Conservation (phyloP, 1,140 invertebrate genomes). For the Asobara japonica region DNA sequence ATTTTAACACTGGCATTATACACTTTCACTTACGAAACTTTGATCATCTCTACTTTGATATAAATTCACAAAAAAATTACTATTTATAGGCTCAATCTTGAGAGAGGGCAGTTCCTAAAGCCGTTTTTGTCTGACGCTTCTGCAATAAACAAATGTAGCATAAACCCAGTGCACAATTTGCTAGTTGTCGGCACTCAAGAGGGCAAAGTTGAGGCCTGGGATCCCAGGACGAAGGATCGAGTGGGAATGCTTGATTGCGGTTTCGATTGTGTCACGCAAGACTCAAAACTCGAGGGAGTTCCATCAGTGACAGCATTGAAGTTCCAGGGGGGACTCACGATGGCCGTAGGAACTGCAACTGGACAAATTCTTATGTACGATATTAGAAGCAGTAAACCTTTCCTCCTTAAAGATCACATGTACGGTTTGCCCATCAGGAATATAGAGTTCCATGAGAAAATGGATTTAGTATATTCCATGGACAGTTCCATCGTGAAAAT, state of each 20-base stretch:
- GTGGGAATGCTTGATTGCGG: constrained; percentile 89
- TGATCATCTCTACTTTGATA: too few species aligned
- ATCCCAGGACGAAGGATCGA: constrained; percentile 81
- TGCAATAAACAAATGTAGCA: constrained; percentile 85
- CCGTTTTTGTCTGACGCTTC: constrained; percentile 80
- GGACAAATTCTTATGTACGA: constrained; percentile 97
- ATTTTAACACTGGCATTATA: too few species aligned
- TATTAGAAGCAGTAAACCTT: constrained; percentile 89
- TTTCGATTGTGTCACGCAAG: constrained; percentile 73
- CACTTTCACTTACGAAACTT: too few species aligned
- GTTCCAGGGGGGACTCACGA: constrained; percentile 82
- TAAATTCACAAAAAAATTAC: too few species aligned
- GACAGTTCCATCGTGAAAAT: constrained; percentile 93
- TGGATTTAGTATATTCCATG: constrained; percentile 90
- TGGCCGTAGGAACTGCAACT: constrained; percentile 92
- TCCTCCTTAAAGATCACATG: constrained; percentile 93
- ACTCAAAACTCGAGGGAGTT: constrained; percentile 71
- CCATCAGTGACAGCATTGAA: constrained; percentile 84
- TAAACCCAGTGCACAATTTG: constrained; percentile 91
- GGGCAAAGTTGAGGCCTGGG: constrained; percentile 96
- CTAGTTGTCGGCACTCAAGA: constrained; percentile 89
- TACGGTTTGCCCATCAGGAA: constrained; percentile 92
- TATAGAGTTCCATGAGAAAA: constrained; percentile 84
- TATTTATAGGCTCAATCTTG: too few species aligned
- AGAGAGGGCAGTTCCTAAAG: constrained; percentile 92